Evolutionary conservation across 2,888 invertebrate genomes (phyloP).

Genomic region (Acleris literana): DNA sequence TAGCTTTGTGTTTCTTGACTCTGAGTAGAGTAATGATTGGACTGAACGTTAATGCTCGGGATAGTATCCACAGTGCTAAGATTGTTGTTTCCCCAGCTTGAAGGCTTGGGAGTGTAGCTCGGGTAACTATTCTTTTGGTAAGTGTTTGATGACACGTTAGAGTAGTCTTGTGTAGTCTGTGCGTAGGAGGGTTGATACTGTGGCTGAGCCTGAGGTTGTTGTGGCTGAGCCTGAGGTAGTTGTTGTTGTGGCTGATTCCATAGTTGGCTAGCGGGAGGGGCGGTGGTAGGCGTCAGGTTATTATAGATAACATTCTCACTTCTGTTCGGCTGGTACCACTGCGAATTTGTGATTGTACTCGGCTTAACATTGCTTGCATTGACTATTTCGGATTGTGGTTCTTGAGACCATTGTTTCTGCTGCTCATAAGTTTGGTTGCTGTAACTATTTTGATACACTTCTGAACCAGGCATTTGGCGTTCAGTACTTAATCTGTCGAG

Average conservation of each 20-base stretch:
- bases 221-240: slow-evolving; percentile 8
- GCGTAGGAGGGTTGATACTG: slow-evolving; percentile 56
- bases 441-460: slow-evolving; percentile 65
- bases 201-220: slow-evolving; percentile 26
- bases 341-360: slow-evolving; percentile 72
- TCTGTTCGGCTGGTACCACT: slow-evolving; percentile 73
- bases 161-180: slow-evolving; percentile 57
- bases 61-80: slow-evolving; percentile 45
- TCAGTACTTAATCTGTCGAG: slow-evolving; percentile 74
- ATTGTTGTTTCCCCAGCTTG: slow-evolving; percentile 57
- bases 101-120: slow-evolving; percentile 64
- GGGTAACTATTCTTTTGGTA: slow-evolving; percentile 55
- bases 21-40: slow-evolving; percentile 61
- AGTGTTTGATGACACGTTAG: slow-evolving; percentile 49
- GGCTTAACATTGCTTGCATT: slow-evolving; percentile 76
- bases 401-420: slow-evolving; percentile 64
- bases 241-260: slow-evolving; percentile 46
- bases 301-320: slow-evolving; percentile 63
- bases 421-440: slow-evolving; percentile 59
- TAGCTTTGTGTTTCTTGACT: slow-evolving; percentile 62
- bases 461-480: slow-evolving; percentile 67
- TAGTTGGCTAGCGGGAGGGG: slow-evolving; percentile 50
- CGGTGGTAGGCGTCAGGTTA: slow-evolving; percentile 53
- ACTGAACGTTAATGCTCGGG: slow-evolving; percentile 48
- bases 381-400: slow-evolving; percentile 74